These are phyloP conservation scores for Pedicia rivosa DNA, from an alignment of 2,888 invertebrate genomes.

Conservation along the genomic window DNA sequence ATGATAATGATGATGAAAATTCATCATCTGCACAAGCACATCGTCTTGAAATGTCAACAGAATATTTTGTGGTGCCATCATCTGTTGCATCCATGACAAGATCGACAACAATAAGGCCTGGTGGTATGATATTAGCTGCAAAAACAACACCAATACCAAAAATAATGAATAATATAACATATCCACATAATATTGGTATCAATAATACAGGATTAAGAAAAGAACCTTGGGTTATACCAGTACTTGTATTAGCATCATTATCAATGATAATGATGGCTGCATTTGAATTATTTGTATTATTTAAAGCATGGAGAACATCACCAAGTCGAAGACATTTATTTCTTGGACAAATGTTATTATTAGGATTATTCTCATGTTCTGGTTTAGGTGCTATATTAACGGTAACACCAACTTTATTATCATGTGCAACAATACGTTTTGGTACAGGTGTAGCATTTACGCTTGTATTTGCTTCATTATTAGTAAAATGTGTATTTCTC, in stretches of 20 bases:
- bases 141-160: constrained; percentile 8
- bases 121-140: constrained; percentile 18
- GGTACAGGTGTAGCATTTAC: constrained; percentile 71
- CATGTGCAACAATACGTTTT: constrained; percentile 68
- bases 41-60: constrained; percentile 66
- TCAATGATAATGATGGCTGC: constrained; percentile 72
- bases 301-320: constrained; percentile 67
- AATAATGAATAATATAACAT: constrained; percentile 13
- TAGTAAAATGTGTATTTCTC: constrained; percentile 88
- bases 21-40: no score
- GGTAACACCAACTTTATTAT: constrained; percentile 58
- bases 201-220: constrained; percentile 36
- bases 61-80: constrained; percentile 63
- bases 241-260: constrained; percentile 67
- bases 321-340: constrained; percentile 74
- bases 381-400: constrained; percentile 64
- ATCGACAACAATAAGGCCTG: constrained; percentile 21
- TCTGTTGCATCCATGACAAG: constrained; percentile 24
- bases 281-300: constrained; percentile 80
- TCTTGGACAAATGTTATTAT: constrained; percentile 69
- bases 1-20: no score
- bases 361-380: constrained; percentile 69
- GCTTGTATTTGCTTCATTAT: constrained; percentile 74
- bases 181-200: constrained; percentile 11
- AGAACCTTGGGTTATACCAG: constrained; percentile 82